Percentiles rank a stretch among this genome's conserved stretches.
Conservation (phyloP, 2,797 vertebrate species). For the Hylomyscus alleni region DNA sequence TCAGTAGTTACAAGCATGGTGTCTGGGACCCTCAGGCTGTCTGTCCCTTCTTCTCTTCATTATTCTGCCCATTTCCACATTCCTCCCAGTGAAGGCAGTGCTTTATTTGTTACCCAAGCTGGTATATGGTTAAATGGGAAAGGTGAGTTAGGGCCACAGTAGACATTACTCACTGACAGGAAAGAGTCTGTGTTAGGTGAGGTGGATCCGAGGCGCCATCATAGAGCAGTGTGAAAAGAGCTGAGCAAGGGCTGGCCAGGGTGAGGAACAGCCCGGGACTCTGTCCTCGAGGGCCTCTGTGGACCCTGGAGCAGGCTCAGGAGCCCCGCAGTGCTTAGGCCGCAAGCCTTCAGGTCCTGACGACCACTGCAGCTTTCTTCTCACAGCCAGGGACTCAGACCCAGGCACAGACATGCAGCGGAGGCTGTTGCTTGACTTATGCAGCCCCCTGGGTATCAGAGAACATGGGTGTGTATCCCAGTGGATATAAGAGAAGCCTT, state of each 20-base stretch:
- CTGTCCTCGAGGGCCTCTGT: not conserved
- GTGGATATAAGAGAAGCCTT: not conserved
- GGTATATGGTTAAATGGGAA: not conserved
- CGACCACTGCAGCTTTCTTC: not conserved
- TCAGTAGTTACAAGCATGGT: too few relatives aligned
- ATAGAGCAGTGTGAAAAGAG: not conserved
- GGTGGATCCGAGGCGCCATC: too few relatives aligned
- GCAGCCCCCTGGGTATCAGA: not conserved
- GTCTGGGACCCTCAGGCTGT: not conserved
- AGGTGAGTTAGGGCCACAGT: too few relatives aligned
- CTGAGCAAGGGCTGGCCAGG: too few relatives aligned
- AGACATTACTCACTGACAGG: not conserved
- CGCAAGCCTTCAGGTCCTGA: not conserved
- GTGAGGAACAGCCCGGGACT: not conserved
- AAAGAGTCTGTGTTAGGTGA: not conserved
- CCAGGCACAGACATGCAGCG: too few relatives aligned
- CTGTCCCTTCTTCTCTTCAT: not conserved
- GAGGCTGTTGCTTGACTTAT: not conserved
- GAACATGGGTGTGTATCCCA: not conserved
- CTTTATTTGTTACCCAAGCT: not conserved
- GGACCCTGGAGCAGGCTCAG: rapidly evolving
- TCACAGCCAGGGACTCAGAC: not conserved
- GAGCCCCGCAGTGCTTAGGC: too few relatives aligned
- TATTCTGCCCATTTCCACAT: not conserved
- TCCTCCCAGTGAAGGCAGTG: not conserved